phyloP scores from a whole-genome alignment of 2,797 vertebrate species.

The Pantherophis vulpinus region DNA sequence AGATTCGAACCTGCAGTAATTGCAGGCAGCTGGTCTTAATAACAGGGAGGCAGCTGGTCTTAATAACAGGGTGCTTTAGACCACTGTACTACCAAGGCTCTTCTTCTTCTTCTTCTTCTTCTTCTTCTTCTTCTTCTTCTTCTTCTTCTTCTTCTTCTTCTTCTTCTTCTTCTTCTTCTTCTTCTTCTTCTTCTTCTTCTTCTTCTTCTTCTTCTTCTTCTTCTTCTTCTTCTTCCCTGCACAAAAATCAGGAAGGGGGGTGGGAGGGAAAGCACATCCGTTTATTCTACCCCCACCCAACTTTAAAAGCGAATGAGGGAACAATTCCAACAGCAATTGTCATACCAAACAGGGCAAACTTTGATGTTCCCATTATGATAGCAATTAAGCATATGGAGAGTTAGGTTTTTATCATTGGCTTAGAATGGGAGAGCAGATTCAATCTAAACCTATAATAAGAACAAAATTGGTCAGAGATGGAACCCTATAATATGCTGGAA shows the following conservation, averaged over 20 bases:
- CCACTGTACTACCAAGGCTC: too few relatives aligned
- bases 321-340: conserved; percentile 57
- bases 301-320: conserved; percentile 39
- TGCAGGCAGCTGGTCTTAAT: too few relatives aligned
- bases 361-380: conserved; percentile 57
- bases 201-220: accelerated
- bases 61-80: too few relatives aligned
- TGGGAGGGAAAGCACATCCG: not conserved
- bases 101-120: too few relatives aligned
- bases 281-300: conserved; percentile 27
- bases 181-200: too few relatives aligned
- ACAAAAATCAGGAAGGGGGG: not conserved
- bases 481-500: conserved; percentile 35
- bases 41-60: too few relatives aligned
- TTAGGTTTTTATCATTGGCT: conserved; percentile 52
- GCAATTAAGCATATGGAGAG: conserved; percentile 65
- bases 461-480: conserved; percentile 51
- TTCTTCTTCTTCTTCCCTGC: too few relatives aligned
- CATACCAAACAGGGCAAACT: conserved; percentile 42
- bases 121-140: too few relatives aligned
- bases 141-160: too few relatives aligned
- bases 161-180: too few relatives aligned
- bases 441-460: conserved; percentile 54
- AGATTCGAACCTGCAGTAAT: too few relatives aligned
- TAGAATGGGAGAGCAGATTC: conserved; percentile 53